A percentile compares a stretch with the other conserved stretches of the same genome.
These are phyloP conservation scores for Picathartes gymnocephalus DNA, from an alignment of 2,113 vertebrate species.

Conservation along the genomic window DNA sequence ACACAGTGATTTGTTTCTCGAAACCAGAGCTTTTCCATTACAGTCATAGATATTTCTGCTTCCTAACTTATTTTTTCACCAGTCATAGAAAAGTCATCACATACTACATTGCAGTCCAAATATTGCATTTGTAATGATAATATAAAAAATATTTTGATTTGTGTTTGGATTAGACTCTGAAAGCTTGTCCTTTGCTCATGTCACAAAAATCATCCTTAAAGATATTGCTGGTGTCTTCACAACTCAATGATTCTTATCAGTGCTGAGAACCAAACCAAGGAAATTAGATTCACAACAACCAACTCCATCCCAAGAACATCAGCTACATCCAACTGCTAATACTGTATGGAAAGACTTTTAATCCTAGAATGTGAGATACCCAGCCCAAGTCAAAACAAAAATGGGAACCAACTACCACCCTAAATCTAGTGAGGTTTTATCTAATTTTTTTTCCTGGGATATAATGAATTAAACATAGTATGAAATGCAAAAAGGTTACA, in stretches of 20 bases:
- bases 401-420: neutral
- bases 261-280: neutral
- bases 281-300: neutral
- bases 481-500: constrained; percentile 81
- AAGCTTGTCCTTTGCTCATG: neutral
- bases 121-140: neutral
- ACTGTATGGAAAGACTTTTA: neutral
- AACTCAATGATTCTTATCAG: neutral
- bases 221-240: neutral
- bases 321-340: neutral
- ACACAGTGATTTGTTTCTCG: neutral
- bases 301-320: neutral
- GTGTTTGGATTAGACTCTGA: neutral
- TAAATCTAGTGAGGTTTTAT: constrained; percentile 53
- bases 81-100: neutral
- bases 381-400: constrained; percentile 17
- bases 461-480: constrained; percentile 82
- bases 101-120: neutral
- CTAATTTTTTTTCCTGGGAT: constrained; percentile 28
- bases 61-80: neutral
- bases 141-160: neutral
- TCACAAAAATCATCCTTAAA: neutral
- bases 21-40: neutral
- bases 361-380: neutral
- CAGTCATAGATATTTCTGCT: neutral